Percentiles rank a stretch among this genome's conserved stretches.
Conservation (phyloP, 2,113 vertebrate species). For the Petroica traversi region DNA sequence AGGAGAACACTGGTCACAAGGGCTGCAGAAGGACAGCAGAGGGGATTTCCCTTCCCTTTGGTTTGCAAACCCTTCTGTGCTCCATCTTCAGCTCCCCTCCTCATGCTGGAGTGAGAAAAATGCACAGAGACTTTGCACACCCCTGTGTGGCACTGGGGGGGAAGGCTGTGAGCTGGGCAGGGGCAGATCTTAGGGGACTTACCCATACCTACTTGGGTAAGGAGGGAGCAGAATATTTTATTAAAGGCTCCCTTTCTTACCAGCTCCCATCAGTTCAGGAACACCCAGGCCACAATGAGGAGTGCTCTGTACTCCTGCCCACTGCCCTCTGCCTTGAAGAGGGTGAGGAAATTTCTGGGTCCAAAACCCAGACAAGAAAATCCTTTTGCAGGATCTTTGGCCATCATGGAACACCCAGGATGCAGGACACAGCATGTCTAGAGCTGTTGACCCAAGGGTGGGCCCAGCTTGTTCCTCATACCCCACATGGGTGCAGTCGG, state of each 20-base stretch:
- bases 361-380: neutral
- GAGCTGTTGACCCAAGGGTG: neutral
- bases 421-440: neutral
- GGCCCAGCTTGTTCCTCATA: neutral
- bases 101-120: too few relatives aligned
- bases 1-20: neutral
- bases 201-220: neutral
- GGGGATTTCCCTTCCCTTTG: neutral
- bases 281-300: accelerated
- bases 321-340: neutral
- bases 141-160: accelerated
- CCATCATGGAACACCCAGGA: neutral
- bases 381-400: neutral
- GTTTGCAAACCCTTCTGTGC: neutral
- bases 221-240: neutral
- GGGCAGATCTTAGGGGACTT: neutral
- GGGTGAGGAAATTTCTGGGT: neutral
- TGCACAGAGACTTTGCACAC: accelerated
- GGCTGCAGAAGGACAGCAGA: neutral
- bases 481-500: accelerated
- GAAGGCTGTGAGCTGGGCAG: neutral
- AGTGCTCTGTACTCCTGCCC: neutral
- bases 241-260: neutral
- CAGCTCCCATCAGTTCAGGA: neutral
- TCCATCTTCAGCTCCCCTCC: neutral